Base-by-base conservation (phyloP, 2,797 vertebrate species). In the Eulemur rubriventer region DNA sequence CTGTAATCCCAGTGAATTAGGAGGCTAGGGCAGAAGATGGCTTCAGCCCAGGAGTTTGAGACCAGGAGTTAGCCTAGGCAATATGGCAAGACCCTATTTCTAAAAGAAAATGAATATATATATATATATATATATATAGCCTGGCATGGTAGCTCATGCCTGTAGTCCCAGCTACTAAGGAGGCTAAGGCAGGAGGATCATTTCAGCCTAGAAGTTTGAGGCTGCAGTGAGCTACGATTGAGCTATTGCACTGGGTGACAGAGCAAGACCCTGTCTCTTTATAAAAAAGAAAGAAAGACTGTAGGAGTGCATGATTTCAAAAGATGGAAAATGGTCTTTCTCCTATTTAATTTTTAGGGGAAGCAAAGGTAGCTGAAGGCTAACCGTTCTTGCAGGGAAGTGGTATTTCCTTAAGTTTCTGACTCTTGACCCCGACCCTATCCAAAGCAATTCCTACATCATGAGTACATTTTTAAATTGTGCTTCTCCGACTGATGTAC, bases 271-370 rank as follows among this genome's bases (percentile, higher is more conserved):
- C 48, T 55, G n/a, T 26, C 50, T 79, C 50, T 18, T 18, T 26
- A 26, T 50, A 57, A 86, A 30, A 33, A 55, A 2, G 14, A 22
- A 50, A 78, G 83, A 78, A 63, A 46, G 48, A 35, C 16, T 38
- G 7, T 72, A 48, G 48, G 8, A 61, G 13, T 87, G 57, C 2
- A 46, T 81, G 28, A 63, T 52, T 95, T 89, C 78, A 70, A 79
- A 91, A 73, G 30, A 28, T 35, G 30, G 43, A 35, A 84, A 91
- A 52, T 72, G 6, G 28, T 12, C 24, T 84, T 81, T 26, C 4
- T 7, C 46, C 46, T 38, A 57, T 67, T 73, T 86, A 30, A 61
- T 79, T 89, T 92, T 90, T 83, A 89, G 79, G 82, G 35, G 33
- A 86, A 93, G n/a, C 41, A 73, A 46, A 83, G 46, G 63, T 35